Conservation (phyloP, 2,888 invertebrate species). For the Mesopsocus fuscifrons region DNA sequence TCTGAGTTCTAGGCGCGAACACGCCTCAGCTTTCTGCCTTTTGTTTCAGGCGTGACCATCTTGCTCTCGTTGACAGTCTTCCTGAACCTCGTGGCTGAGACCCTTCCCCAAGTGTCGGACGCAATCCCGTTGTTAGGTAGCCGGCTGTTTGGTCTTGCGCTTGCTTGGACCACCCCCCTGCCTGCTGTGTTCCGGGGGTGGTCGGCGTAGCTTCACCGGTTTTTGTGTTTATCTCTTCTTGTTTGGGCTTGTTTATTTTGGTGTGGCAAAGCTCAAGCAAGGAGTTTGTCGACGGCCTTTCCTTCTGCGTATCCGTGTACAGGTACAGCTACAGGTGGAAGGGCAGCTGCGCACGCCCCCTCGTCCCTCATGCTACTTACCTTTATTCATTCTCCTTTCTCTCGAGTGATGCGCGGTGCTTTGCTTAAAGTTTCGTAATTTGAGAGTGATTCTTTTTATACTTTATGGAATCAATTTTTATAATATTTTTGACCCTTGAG, state of each 20-base stretch:
- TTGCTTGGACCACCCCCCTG: constrained; percentile 9
- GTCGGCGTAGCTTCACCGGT: constrained; percentile 6
- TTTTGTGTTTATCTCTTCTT: constrained; percentile 7
- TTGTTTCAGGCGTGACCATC: constrained; percentile 78
- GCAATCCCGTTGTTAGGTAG: constrained; percentile 41
- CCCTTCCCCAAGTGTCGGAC: constrained; percentile 59
- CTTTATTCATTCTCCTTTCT: too few relatives aligned
- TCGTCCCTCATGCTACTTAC: too few relatives aligned
- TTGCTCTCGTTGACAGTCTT: constrained; percentile 95
- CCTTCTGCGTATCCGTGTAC: too few relatives aligned
- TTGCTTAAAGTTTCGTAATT: too few relatives aligned
- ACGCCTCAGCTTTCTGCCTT: constrained; percentile 6
- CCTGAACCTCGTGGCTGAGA: constrained; percentile 93
- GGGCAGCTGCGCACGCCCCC: neutral
- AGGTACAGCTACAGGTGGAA: too few relatives aligned
- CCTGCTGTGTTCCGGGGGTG: constrained; percentile 12
- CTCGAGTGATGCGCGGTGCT: too few relatives aligned
- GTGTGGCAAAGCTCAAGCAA: neutral
- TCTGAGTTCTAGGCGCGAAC: constrained; percentile 7
- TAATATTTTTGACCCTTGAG: too few relatives aligned
- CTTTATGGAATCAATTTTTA: too few relatives aligned
- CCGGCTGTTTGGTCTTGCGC: constrained; percentile 4
- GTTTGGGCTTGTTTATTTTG: constrained; percentile 10
- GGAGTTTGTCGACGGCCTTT: neutral
- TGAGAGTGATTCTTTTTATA: too few relatives aligned